Conservation (phyloP, 2,113 vertebrate species). For the Onychorhynchus coronatus region DNA sequence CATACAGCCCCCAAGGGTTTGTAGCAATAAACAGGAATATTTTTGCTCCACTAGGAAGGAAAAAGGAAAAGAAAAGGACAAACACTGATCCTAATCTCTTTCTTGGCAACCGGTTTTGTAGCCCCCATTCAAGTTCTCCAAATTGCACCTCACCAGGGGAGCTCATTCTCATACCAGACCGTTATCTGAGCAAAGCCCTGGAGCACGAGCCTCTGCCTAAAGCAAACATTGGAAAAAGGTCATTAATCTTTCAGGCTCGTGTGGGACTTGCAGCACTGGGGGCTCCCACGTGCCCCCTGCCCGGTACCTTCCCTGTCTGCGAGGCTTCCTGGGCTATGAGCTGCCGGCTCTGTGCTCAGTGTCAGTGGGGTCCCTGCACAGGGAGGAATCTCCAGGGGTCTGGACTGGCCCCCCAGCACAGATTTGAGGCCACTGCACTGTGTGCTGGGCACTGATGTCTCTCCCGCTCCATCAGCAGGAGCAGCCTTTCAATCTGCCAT, state of each 20-base stretch:
- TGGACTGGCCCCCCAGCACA: neutral
- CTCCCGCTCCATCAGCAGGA: neutral
- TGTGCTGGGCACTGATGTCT: neutral
- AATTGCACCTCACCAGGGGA: constrained; percentile 39
- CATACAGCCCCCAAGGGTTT: constrained; percentile 29
- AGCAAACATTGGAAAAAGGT: neutral
- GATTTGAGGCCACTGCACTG: neutral
- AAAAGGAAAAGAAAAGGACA: constrained; percentile 14
- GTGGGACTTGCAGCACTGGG: neutral
- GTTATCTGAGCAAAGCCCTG: neutral
- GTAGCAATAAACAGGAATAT: constrained; percentile 49
- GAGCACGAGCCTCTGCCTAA: neutral
- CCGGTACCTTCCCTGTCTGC: rapidly evolving
- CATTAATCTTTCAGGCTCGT: neutral
- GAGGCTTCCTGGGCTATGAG: neutral
- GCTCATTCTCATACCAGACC: neutral
- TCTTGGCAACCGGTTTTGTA: constrained; percentile 14
- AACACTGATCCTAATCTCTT: constrained; percentile 58
- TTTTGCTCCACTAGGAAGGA: constrained; percentile 52
- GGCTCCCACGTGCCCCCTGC: rapidly evolving
- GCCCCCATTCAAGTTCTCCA: constrained; percentile 17
- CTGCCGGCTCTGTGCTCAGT: neutral
- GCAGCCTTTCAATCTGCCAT: neutral
- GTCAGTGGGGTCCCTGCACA: neutral
- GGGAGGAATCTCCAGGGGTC: neutral